Conservation (phyloP, 2,113 vertebrate species). For the Leptocoma aspasia region DNA sequence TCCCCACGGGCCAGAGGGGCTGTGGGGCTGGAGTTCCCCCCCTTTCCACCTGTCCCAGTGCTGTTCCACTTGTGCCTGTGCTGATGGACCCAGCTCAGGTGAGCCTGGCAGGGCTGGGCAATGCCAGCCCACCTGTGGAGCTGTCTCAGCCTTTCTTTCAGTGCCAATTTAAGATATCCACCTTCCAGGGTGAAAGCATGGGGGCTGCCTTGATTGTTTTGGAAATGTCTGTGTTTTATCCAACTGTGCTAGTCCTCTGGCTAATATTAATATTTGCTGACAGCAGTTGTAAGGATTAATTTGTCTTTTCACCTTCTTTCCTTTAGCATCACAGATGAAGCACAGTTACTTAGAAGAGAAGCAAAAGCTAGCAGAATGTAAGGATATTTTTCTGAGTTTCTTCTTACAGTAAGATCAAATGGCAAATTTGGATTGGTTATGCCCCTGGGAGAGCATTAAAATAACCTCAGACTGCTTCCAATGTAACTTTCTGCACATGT, state of each 20-base stretch:
- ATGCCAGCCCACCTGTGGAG: slow-evolving; percentile 39
- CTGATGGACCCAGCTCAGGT: background rate
- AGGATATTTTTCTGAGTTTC: slow-evolving; percentile 58
- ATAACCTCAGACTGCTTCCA: background rate
- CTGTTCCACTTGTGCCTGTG: background rate
- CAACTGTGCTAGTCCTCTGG: background rate
- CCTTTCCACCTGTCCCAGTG: slow-evolving; percentile 14
- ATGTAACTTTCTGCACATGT: background rate
- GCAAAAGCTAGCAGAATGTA: slow-evolving; percentile 83
- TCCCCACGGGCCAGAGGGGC: slow-evolving; percentile 79
- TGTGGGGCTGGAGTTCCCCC: slow-evolving; percentile 76
- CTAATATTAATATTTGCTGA: slow-evolving; percentile 25
- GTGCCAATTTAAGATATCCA: slow-evolving; percentile 38
- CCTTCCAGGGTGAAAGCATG: background rate
- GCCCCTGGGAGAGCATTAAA: background rate
- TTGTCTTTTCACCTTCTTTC: background rate
- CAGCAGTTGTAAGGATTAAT: background rate
- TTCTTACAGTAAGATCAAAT: background rate
- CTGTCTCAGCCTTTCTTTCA: slow-evolving; percentile 46
- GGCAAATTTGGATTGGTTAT: background rate
- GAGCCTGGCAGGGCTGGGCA: slow-evolving; percentile 50
- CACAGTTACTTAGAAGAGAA: slow-evolving; percentile 85
- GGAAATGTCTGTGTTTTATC: slow-evolving; percentile 13
- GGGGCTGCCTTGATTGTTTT: background rate
- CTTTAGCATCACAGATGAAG: slow-evolving; percentile 67